phyloP scores from a whole-genome alignment of 2,888 invertebrate species.

The Auanema freiburgensis region DNA sequence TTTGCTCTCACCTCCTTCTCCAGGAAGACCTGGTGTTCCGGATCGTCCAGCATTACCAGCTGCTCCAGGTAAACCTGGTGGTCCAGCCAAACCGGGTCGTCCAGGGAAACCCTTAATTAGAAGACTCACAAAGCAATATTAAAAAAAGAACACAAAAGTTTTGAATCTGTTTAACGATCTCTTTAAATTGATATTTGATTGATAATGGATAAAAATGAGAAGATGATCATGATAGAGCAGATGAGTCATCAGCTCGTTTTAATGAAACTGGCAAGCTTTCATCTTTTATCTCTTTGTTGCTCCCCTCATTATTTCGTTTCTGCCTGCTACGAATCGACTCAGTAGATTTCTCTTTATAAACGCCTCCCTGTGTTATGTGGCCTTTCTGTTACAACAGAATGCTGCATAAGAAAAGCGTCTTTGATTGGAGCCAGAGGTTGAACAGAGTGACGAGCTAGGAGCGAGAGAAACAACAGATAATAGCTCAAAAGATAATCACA shows the following conservation, averaged over 20 bases:
- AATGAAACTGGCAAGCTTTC: conserved; percentile 1
- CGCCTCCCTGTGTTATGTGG: too few species aligned
- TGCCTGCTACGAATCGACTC: too few species aligned
- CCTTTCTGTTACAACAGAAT: too few species aligned
- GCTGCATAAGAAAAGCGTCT: too few species aligned
- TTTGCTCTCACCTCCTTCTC: conserved; percentile 56
- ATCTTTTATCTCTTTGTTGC: conserved; percentile 11
- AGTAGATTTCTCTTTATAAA: too few species aligned
- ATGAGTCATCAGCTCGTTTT: conserved; percentile 22
- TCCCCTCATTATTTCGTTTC: conserved; percentile 6
- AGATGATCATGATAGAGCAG: conserved; percentile 5
- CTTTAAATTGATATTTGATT: conserved; percentile 4
- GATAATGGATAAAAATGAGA: conserved; percentile 10
- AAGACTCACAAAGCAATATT: background rate
- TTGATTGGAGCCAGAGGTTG: background rate
- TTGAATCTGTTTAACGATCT: background rate
- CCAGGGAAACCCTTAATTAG: conserved; percentile 53
- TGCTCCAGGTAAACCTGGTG: conserved; percentile 45
- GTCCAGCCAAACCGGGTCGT: conserved; percentile 52
- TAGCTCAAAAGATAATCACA: too few species aligned
- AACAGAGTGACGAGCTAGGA: conserved; percentile 2
- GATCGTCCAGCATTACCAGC: conserved; percentile 43
- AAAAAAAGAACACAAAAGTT: too few species aligned
- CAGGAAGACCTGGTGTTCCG: conserved; percentile 63
- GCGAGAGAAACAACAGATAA: conserved; percentile 3